Conservation (phyloP, 2,113 vertebrate species). For the Bos javanicus region DNA sequence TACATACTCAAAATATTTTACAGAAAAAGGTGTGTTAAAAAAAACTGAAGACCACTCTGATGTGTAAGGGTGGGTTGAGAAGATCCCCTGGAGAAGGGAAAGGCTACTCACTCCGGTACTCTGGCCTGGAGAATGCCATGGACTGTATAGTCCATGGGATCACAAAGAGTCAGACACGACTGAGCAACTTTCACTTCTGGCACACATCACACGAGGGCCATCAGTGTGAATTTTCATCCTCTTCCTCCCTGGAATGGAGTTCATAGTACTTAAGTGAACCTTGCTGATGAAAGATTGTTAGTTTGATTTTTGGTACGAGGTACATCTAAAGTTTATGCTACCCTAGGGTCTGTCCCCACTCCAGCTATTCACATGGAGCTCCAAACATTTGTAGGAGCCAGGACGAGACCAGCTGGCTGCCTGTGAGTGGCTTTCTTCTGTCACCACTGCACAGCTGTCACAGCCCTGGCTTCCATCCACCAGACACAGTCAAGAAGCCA, state of each 20-base stretch:
- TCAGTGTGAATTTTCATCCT: background rate
- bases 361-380: background rate
- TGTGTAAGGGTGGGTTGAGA: background rate
- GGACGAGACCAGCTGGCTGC: background rate
- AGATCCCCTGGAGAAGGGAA: background rate
- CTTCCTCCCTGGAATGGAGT: background rate
- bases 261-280: background rate
- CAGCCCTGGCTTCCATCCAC: background rate
- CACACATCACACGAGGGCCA: no score
- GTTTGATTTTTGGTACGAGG: background rate
- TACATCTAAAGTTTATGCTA: background rate
- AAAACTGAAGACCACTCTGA: background rate
- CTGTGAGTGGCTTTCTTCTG: background rate
- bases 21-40: background rate
- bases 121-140: background rate
- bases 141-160: background rate
- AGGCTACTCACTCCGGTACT: background rate
- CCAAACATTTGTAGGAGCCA: background rate
- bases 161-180: accelerated
- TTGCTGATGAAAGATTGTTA: background rate
- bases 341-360: background rate
- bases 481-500: background rate
- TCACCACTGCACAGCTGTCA: slow-evolving; percentile 1
- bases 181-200: background rate
- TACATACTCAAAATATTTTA: background rate